A percentile compares a stretch with the other conserved stretches of the same genome.
Evolutionary conservation across 37 sponge, comb jelly and placozoan genomes (phyloP).

Genomic region (Aplysina aerophoba): DNA sequence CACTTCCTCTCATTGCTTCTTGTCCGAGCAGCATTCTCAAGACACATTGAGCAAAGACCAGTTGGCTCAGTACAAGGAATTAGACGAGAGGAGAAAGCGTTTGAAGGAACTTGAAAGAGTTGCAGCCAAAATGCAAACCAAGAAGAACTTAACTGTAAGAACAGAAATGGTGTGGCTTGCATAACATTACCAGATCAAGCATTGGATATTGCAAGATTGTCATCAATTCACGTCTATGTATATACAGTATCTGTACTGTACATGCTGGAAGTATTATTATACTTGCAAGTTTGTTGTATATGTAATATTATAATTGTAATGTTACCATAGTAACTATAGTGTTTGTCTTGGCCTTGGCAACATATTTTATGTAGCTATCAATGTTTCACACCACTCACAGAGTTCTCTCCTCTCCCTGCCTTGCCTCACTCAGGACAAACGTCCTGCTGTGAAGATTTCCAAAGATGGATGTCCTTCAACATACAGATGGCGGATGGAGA

Average conservation of each 20-base stretch:
- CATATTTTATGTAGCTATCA: background rate
- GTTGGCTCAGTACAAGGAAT: conserved; percentile 47
- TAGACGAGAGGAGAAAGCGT: conserved; percentile 54
- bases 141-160: conserved; percentile 72
- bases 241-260: no score
- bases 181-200: no score
- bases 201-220: no score
- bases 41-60: conserved; percentile 15
- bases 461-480: conserved; percentile 29
- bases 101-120: conserved; percentile 48
- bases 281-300: no score
- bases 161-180: no score
- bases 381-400: background rate
- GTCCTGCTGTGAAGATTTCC: background rate
- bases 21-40: no score
- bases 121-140: conserved; percentile 49
- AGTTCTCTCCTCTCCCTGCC: background rate
- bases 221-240: no score
- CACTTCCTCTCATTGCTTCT: no score
- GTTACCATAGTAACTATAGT: no score
- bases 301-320: no score
- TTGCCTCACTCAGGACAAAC: background rate
- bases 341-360: no score
- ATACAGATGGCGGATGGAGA: conserved; percentile 77
- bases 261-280: no score